Percentiles rank a stretch among this genome's conserved stretches.
These are phyloP conservation scores for Nymphalis c-album DNA, from an alignment of 2,888 invertebrate genomes.

Conservation along the genomic window DNA sequence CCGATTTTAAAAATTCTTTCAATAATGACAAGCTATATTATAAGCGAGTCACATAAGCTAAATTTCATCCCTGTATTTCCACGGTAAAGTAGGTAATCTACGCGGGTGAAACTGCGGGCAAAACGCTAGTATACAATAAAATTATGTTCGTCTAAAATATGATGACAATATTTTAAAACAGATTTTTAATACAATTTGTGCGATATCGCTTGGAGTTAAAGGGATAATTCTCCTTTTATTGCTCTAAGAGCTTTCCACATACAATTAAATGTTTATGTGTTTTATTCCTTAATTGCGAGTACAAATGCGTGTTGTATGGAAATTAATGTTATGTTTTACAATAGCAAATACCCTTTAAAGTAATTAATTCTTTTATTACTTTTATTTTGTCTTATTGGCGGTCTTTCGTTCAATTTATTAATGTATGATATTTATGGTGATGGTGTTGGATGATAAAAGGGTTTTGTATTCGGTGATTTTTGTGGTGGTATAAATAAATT, in stretches of 20 bases:
- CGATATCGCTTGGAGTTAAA: constrained; percentile 9
- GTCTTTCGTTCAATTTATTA: background rate
- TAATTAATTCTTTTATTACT: constrained; percentile 3
- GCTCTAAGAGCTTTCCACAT: constrained; percentile 14
- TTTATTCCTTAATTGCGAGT: constrained; percentile 44
- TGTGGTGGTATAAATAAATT: too few relatives aligned
- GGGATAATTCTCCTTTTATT: constrained; percentile 15
- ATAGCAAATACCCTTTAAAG: background rate
- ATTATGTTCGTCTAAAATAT: background rate
- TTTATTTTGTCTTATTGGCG: background rate
- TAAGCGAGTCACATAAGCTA: too few relatives aligned
- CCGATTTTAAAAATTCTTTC: too few relatives aligned
- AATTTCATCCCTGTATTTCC: too few relatives aligned
- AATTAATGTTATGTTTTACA: constrained; percentile 30
- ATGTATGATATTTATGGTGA: too few relatives aligned
- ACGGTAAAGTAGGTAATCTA: too few relatives aligned
- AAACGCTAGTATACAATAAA: too few relatives aligned
- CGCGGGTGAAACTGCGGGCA: too few relatives aligned
- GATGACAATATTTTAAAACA: background rate
- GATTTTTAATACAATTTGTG: background rate
- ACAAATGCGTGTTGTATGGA: constrained; percentile 42
- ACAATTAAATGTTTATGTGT: constrained; percentile 32
- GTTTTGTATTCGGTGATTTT: too few relatives aligned
- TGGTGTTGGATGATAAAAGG: too few relatives aligned
- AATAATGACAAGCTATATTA: too few relatives aligned